Conservation (phyloP, 2,797 vertebrate genomes). For the Phataginus tetradactyla region DNA sequence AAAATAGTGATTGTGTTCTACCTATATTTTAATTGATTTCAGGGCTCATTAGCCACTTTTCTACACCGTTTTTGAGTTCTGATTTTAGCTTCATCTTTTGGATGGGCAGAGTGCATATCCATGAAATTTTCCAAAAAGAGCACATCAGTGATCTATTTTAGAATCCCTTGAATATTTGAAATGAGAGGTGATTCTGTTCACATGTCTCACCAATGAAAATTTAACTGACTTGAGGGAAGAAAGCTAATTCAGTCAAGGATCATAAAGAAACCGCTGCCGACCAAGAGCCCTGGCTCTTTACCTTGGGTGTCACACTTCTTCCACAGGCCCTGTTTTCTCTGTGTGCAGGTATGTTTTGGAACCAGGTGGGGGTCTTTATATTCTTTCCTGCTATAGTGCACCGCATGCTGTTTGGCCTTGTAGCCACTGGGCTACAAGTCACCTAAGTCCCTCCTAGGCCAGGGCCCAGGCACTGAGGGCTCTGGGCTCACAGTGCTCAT, state of each 20-base stretch:
- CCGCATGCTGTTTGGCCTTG: accelerated
- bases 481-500: background rate
- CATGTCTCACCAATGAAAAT: background rate
- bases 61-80: background rate
- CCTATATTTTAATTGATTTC: background rate
- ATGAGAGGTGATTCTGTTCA: background rate
- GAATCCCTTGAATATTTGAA: background rate
- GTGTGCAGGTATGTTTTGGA: background rate
- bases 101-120: background rate
- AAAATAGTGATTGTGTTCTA: background rate
- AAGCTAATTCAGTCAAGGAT: background rate
- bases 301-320: background rate
- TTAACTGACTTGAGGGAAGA: background rate
- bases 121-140: background rate
- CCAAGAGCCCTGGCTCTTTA: background rate
- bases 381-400: background rate
- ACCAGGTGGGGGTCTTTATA: no score
- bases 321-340: background rate
- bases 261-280: background rate
- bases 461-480: background rate
- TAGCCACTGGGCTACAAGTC: background rate
- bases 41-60: background rate
- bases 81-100: background rate
- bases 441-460: no score
- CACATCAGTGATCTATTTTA: background rate